phyloP scores from a whole-genome alignment of 2,888 invertebrate genomes.

The Diabrotica balteata region DNA sequence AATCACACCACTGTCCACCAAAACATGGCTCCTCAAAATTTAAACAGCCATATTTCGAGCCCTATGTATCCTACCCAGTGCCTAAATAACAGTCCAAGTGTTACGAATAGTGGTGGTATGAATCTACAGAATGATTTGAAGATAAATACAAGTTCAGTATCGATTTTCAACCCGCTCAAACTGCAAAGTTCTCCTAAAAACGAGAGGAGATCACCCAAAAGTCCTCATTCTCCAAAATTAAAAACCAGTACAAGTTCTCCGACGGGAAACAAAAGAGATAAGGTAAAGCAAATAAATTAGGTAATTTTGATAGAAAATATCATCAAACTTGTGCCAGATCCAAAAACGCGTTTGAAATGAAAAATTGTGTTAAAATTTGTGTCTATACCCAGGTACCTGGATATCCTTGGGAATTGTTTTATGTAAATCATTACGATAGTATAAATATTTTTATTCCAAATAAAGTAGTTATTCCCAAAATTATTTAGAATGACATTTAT shows the following conservation, averaged over 20 bases:
- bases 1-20: conserved; percentile 34
- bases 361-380: too few species aligned
- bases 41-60: conserved; percentile 16
- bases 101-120: conserved; percentile 6
- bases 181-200: conserved; percentile 55
- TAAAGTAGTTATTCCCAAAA: too few species aligned
- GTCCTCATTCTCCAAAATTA: conserved; percentile 55
- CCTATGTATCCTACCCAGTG: conserved; percentile 26
- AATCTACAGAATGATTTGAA: conserved; percentile 50
- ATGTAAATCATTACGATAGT: too few species aligned
- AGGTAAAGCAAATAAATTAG: conserved; percentile 30
- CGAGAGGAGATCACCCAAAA: conserved; percentile 55
- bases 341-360: too few species aligned
- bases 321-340: too few species aligned
- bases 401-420: too few species aligned
- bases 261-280: conserved; percentile 37
- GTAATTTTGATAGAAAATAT: not conserved
- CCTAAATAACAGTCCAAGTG: conserved; percentile 15
- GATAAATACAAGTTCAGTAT: conserved; percentile 60
- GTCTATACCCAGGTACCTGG: too few species aligned
- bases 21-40: conserved; percentile 22
- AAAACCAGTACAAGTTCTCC: conserved; percentile 33
- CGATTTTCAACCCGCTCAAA: conserved; percentile 59
- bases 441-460: too few species aligned
- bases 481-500: too few species aligned